phyloP scores from a whole-genome alignment of 2,888 invertebrate species.

The Helobdella robusta region DNA sequence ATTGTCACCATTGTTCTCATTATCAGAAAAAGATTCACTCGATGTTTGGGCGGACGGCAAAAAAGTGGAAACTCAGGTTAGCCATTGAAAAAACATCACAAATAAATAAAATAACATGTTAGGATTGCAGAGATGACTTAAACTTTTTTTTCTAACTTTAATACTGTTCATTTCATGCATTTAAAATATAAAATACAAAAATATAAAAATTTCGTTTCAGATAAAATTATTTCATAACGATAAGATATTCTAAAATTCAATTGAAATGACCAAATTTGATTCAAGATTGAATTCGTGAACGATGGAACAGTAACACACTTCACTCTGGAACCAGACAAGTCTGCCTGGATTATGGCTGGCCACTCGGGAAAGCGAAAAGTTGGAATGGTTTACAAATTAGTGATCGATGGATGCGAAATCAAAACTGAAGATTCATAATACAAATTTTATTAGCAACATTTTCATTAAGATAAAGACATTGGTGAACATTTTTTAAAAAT shows the following conservation, averaged over 20 bases:
- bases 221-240: not conserved
- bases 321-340: conserved; percentile 51
- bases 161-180: not conserved
- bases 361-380: conserved; percentile 56
- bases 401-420: conserved; percentile 51
- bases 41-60: conserved; percentile 69
- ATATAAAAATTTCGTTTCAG: not conserved
- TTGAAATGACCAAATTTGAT: conserved; percentile 28
- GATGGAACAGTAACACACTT: conserved; percentile 77
- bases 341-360: conserved; percentile 55
- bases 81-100: conserved; percentile 33
- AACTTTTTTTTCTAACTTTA: not conserved
- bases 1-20: conserved; percentile 24
- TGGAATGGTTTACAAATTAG: conserved; percentile 57
- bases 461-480: too few relatives aligned
- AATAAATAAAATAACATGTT: not conserved
- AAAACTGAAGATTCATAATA: too few relatives aligned
- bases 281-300: conserved; percentile 69
- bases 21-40: conserved; percentile 67
- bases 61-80: conserved; percentile 59
- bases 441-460: too few relatives aligned
- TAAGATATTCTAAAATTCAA: conserved; percentile 2
- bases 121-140: not conserved
- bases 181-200: not conserved
- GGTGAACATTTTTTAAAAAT: too few relatives aligned